Conservation (phyloP, 2,797 vertebrate species). For the Argyrosomus regius region DNA sequence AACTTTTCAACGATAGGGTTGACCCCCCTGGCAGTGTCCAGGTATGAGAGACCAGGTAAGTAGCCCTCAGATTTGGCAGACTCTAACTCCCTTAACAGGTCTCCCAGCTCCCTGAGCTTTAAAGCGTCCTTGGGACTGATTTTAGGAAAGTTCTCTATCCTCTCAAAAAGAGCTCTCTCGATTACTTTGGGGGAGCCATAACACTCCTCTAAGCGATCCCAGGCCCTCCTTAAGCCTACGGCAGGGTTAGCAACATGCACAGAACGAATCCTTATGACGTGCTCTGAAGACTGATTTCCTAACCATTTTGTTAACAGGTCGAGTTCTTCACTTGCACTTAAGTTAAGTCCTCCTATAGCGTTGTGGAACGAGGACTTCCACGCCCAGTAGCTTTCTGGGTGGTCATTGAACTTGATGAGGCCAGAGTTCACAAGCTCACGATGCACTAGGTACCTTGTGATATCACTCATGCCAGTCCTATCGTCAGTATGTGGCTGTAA, state of each 20-base stretch:
- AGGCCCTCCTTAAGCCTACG: not conserved
- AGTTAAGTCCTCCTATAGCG: not conserved
- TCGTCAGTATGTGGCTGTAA: no score
- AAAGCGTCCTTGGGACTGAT: not conserved
- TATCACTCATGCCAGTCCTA: no score
- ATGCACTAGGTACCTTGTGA: no score
- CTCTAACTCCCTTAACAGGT: slow-evolving; percentile 16
- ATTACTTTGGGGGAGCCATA: no score
- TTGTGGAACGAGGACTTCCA: not conserved
- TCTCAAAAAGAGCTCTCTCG: no score
- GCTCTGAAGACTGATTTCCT: not conserved
- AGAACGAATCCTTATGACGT: not conserved
- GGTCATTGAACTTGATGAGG: not conserved
- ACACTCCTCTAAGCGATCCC: no score
- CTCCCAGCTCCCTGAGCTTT: slow-evolving; percentile 2
- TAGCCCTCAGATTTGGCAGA: slow-evolving; percentile 20
- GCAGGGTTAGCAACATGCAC: not conserved
- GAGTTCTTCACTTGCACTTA: not conserved
- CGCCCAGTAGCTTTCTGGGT: not conserved
- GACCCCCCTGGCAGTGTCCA: slow-evolving; percentile 35
- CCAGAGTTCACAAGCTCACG: not conserved
- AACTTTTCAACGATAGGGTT: slow-evolving; percentile 25
- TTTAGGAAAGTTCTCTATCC: no score
- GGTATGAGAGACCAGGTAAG: slow-evolving; percentile 22
- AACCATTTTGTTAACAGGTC: not conserved